Percentiles rank a stretch among this genome's conserved stretches.
Conservation (phyloP, 2,888 invertebrate genomes). For the Spodoptera exigua region DNA sequence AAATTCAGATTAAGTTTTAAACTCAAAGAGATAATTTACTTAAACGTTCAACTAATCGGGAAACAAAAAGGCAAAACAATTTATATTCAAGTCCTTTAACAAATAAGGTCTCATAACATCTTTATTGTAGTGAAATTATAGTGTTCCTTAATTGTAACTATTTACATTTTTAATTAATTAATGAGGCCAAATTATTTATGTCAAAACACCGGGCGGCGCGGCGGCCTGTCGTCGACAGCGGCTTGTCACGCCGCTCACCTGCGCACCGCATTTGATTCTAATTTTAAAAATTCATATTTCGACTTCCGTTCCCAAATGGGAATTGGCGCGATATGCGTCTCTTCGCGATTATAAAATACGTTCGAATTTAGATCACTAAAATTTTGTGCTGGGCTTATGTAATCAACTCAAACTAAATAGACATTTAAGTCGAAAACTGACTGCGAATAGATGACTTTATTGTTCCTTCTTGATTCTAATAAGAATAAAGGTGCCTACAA, state of each 20-base stretch:
- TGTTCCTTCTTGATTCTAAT: conserved; percentile 34
- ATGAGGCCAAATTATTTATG: conserved; percentile 71
- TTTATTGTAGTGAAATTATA: conserved; percentile 27
- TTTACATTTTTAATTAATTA: conserved; percentile 71
- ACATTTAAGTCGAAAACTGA: conserved; percentile 1
- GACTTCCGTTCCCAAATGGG: conserved; percentile 87
- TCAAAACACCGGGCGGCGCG: conserved; percentile 61
- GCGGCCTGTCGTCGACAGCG: conserved; percentile 63
- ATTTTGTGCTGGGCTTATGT: conserved; percentile 40
- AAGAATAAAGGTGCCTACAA: conserved; percentile 53
- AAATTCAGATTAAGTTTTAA: background rate
- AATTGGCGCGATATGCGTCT: conserved; percentile 81
- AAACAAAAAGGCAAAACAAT: conserved; percentile 3
- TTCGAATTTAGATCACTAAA: conserved; percentile 44
- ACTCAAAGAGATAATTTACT: background rate
- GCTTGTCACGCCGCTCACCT: conserved; percentile 83
- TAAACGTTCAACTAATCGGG: background rate
- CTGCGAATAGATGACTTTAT: background rate
- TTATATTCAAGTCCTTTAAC: conserved; percentile 11
- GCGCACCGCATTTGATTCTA: conserved; percentile 80
- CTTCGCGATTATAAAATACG: conserved; percentile 58
- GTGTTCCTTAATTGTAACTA: conserved; percentile 54
- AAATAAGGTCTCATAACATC: conserved; percentile 20
- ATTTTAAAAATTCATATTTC: conserved; percentile 87
- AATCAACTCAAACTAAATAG: conserved; percentile 36